Evolutionary conservation across 2,113 vertebrate genomes (phyloP).

Genomic region (Crotalus viridis): DNA sequence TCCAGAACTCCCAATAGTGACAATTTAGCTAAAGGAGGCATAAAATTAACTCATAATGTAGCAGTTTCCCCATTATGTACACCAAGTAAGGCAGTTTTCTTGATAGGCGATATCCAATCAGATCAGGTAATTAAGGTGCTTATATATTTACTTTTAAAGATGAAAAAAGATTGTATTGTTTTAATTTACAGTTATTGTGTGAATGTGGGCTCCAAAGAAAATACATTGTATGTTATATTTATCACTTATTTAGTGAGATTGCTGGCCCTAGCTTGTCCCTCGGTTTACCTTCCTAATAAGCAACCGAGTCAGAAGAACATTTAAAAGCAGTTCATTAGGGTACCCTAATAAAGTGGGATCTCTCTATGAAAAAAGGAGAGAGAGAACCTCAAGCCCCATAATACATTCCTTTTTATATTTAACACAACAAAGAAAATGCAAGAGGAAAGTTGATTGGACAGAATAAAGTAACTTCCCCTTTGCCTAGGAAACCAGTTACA

Average conservation of each 20-base stretch:
- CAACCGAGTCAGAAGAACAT: no score
- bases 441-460: no score
- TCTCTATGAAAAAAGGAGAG: no score
- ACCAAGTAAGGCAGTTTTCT: slow-evolving; percentile 89
- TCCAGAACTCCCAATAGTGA: slow-evolving; percentile 85
- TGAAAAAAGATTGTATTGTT: neutral
- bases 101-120: slow-evolving; percentile 87
- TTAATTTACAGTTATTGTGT: neutral
- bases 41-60: slow-evolving; percentile 85
- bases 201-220: neutral
- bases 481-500: no score
- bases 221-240: neutral
- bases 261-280: neutral
- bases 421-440: no score
- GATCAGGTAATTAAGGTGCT: slow-evolving; percentile 77
- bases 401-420: no score
- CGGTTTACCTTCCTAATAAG: no score
- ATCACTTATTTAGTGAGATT: neutral
- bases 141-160: neutral
- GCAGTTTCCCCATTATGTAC: slow-evolving; percentile 83
- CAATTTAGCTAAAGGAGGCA: slow-evolving; percentile 75
- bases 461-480: no score
- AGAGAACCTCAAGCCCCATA: no score
- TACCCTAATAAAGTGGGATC: no score
- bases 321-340: no score